A percentile compares a stretch with the other conserved stretches of the same genome.
Conservation (phyloP, 2,113 vertebrate genomes). For the Dolichotis patagonum region DNA sequence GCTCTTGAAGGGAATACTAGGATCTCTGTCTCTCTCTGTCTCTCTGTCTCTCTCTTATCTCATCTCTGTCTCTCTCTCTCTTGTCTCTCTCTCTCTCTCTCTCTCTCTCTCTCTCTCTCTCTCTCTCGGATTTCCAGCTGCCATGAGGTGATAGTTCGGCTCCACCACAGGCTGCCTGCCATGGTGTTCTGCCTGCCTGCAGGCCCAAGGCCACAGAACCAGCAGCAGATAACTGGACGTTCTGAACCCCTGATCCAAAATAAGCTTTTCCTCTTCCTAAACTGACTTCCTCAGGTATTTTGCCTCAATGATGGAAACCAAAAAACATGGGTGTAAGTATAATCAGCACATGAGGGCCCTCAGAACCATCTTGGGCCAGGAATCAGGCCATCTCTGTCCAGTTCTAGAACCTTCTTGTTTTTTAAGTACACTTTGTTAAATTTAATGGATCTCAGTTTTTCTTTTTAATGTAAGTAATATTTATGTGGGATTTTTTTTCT, state of each 20-base stretch:
- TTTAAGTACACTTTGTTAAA: neutral
- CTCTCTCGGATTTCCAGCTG: no score
- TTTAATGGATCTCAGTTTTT: neutral
- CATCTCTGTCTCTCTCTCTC: no score
- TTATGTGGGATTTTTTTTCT: conserved; percentile 37
- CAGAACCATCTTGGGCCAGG: neutral
- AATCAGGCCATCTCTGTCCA: neutral
- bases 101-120: neutral
- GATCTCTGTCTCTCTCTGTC: neutral
- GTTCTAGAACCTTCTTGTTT: neutral
- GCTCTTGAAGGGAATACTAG: neutral
- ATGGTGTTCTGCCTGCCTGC: no score
- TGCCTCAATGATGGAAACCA: neutral
- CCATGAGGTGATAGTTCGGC: neutral
- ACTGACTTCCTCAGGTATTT: neutral
- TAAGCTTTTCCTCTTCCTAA: neutral
- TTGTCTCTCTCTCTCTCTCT: no score
- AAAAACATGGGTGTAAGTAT: neutral
- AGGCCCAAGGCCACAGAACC: neutral
- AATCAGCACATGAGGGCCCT: neutral
- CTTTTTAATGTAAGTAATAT: neutral
- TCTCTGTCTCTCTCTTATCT: neutral
- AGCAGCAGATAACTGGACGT: neutral
- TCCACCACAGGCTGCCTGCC: neutral
- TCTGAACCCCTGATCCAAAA: neutral